Evolutionary conservation across 2,888 invertebrate species (phyloP).

Genomic region (Sthenelais limicola): DNA sequence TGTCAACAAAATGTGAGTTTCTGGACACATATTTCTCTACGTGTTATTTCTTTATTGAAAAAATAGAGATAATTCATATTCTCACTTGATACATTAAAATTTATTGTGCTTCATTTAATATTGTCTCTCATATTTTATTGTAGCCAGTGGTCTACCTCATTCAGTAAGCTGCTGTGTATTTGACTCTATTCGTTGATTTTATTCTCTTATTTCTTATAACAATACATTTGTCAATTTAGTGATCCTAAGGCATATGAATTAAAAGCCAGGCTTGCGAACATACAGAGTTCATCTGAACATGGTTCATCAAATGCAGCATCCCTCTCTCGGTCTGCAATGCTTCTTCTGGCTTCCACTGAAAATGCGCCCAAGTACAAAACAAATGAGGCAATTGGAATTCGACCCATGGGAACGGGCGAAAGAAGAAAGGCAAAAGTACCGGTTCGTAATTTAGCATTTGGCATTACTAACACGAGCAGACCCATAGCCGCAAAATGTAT

Average conservation of each 20-base stretch:
- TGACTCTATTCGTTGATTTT: no score
- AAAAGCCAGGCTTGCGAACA: conserved; percentile 37
- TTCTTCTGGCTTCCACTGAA: conserved; percentile 40
- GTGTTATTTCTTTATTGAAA: no score
- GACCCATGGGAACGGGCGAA: neutral
- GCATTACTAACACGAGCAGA: neutral
- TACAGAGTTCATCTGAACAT: conserved; percentile 33
- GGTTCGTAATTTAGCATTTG: conserved; percentile 11
- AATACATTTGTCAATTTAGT: no score
- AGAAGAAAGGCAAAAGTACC: conserved; percentile 3
- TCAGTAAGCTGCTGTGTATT: no score
- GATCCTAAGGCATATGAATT: conserved; percentile 31
- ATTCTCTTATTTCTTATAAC: no score
- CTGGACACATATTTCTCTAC: no score
- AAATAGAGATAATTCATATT: no score
- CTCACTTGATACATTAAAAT: no score
- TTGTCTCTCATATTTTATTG: no score
- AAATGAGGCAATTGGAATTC: neutral
- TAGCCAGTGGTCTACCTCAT: no score
- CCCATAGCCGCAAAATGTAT: neutral
- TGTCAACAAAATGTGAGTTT: no score
- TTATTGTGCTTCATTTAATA: no score
- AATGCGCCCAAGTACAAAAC: conserved; percentile 30
- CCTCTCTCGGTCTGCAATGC: conserved; percentile 34
- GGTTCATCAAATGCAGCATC: conserved; percentile 26